Evolutionary conservation across 2,797 vertebrate genomes (phyloP).

Genomic region (Garrulus glandarius): DNA sequence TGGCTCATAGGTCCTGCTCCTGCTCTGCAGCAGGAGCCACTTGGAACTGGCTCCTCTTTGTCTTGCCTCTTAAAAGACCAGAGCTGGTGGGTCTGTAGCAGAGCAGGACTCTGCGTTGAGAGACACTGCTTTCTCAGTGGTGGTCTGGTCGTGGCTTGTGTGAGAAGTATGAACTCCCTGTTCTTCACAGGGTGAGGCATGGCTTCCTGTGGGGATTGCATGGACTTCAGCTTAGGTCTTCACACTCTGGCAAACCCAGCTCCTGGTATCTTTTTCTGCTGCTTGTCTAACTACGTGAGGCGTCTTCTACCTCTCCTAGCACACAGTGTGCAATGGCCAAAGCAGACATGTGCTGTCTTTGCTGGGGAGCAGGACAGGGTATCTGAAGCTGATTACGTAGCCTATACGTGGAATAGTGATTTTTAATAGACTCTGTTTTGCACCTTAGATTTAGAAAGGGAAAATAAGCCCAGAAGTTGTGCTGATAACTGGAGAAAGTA

Average conservation of each 20-base stretch:
- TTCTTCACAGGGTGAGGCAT: background rate
- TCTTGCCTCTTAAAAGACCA: background rate
- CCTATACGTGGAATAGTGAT: background rate
- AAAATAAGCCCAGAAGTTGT: background rate
- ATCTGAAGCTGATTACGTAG: background rate
- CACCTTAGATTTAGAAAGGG: background rate
- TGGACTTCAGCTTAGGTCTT: background rate
- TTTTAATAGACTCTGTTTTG: background rate
- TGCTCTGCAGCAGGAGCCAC: background rate
- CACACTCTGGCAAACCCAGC: background rate
- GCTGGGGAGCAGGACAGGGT: background rate
- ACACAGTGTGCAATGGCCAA: slow-evolving; percentile 11
- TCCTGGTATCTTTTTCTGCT: background rate
- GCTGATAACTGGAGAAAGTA: background rate
- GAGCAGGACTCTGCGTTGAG: background rate
- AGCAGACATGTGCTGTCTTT: background rate
- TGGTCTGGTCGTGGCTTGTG: background rate
- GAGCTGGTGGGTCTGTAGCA: background rate
- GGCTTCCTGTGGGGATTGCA: background rate
- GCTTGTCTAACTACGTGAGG: background rate
- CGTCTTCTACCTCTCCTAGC: background rate
- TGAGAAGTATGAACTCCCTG: background rate
- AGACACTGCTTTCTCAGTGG: background rate
- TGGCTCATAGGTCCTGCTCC: background rate
- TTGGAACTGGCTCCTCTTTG: background rate